Conservation (phyloP, 2,888 invertebrate species). For the Notodonta ziczac region DNA sequence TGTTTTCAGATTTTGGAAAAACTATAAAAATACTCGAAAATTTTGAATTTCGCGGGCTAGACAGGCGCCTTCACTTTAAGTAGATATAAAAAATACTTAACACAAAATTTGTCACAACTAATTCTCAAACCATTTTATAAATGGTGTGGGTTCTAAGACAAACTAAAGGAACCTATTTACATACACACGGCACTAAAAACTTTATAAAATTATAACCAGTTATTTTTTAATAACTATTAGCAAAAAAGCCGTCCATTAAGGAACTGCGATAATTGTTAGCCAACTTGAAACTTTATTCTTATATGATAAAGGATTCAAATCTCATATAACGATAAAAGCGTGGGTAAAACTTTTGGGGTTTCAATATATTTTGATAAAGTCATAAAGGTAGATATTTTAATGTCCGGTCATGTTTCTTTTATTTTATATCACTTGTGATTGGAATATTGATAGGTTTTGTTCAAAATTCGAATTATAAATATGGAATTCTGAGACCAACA, state of each 20-base stretch:
- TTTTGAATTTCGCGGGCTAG: too few relatives aligned
- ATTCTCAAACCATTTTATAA: background rate
- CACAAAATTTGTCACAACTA: background rate
- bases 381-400: too few relatives aligned
- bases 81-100: too few relatives aligned
- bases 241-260: background rate
- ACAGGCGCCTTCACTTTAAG: too few relatives aligned
- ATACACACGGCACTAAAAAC: slow-evolving; percentile 5
- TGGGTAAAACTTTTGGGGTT: background rate
- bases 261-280: background rate
- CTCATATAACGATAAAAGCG: background rate
- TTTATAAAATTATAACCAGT: background rate
- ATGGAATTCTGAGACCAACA: too few relatives aligned
- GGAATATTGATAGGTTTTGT: too few relatives aligned
- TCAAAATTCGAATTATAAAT: too few relatives aligned
- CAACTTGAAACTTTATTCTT: background rate
- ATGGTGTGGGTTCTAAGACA: background rate
- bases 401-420: too few relatives aligned
- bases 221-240: background rate
- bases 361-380: background rate
- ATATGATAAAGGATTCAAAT: background rate
- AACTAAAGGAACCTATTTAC: background rate
- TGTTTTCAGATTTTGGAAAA: too few relatives aligned
- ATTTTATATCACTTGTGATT: too few relatives aligned
- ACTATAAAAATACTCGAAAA: too few relatives aligned